phyloP scores from a whole-genome alignment of 2,888 invertebrate genomes.

The Hypolimnas misippus region DNA sequence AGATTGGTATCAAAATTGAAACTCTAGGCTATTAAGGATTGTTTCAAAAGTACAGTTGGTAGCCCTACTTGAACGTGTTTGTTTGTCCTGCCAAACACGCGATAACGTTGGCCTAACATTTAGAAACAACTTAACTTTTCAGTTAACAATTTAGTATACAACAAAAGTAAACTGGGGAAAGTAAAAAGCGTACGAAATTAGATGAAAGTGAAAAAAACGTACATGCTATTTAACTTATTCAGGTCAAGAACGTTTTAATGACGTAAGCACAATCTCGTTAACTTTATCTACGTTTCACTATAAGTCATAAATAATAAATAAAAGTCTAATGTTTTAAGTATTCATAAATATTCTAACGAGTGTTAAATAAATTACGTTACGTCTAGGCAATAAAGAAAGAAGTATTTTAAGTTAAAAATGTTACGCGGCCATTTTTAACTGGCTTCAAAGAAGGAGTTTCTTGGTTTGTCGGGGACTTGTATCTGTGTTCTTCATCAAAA shows the following conservation, averaged over 20 bases:
- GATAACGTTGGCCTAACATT: not conserved
- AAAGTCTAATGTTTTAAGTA: not conserved
- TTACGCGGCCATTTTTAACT: no score
- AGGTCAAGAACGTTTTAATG: slow-evolving; percentile 27
- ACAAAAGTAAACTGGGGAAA: slow-evolving; percentile 17
- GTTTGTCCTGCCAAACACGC: not conserved
- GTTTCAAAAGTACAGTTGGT: not conserved
- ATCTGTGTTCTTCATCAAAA: no score
- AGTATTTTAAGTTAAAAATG: no score
- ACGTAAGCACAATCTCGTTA: slow-evolving; percentile 12
- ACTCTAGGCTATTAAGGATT: no score
- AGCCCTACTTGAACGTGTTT: not conserved
- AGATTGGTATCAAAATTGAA: no score
- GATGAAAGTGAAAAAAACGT: slow-evolving; percentile 25
- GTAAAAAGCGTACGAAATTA: slow-evolving; percentile 29
- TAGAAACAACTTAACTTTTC: not conserved
- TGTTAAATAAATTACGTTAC: slow-evolving; percentile 6
- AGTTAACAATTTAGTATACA: slow-evolving; percentile 6
- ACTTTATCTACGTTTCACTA: slow-evolving; percentile 1
- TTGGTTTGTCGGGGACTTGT: no score
- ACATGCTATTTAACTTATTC: slow-evolving; percentile 17
- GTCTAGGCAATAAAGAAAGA: not conserved
- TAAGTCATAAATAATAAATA: not conserved
- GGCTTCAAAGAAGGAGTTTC: no score
- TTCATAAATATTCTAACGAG: not conserved